Percentiles rank a stretch among this genome's conserved stretches.
phyloP scores from a whole-genome alignment of 92 coral and sea anemone genomes.

The Parazoanthus atlanticus region DNA sequence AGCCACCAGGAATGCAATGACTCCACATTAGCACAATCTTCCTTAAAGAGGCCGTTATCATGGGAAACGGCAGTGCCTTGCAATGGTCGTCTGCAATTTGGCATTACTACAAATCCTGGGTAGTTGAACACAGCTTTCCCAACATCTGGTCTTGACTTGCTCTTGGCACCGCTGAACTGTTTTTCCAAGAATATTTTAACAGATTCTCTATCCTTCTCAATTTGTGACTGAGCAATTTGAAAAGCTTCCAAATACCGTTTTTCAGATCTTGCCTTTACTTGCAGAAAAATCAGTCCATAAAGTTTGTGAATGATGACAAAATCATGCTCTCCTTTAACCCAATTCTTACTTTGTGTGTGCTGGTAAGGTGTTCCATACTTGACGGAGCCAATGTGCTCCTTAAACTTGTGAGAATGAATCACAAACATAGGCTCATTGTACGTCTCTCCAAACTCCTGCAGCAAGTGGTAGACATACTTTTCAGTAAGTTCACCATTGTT shows the following conservation, averaged over 20 bases:
- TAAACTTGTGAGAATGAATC: slow-evolving; percentile 39
- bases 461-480: slow-evolving; percentile 9
- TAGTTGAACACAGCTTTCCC: background rate
- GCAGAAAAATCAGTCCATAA: slow-evolving; percentile 47
- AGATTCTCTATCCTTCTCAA: slow-evolving; percentile 25
- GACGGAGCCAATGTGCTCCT: background rate
- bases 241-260: background rate
- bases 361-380: background rate
- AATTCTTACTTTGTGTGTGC: no score
- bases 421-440: slow-evolving; percentile 58
- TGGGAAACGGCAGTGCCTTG: background rate
- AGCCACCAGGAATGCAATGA: slow-evolving; percentile 58
- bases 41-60: slow-evolving; percentile 36
- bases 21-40: slow-evolving; percentile 45
- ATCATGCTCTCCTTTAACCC: slow-evolving; percentile 61
- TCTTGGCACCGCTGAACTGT: background rate
- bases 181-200: background rate
- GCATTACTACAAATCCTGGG: slow-evolving; percentile 71
- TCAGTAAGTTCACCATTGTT: slow-evolving; percentile 29
- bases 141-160: background rate
- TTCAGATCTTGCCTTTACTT: slow-evolving; percentile 50
- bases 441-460: slow-evolving; percentile 25
- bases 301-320: slow-evolving; percentile 58
- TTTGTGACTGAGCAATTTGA: slow-evolving; percentile 34
- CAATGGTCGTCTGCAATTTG: slow-evolving; percentile 40